Evolutionary conservation across 2,888 invertebrate species (phyloP), one percentile per base, ranked within the genome.

Genomic region (Parelbella ahira): DNA sequence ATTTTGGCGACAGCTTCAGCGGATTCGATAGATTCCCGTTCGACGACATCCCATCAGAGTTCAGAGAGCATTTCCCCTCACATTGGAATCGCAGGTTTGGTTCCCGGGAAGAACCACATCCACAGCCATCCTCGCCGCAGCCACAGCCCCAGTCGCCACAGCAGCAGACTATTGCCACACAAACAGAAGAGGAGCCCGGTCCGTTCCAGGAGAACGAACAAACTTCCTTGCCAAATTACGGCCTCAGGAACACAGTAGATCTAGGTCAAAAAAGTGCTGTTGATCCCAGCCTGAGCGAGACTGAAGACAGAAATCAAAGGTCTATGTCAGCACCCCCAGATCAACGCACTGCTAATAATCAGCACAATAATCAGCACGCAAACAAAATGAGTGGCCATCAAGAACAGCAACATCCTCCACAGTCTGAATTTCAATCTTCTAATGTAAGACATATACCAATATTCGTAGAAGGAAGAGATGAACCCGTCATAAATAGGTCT

Each of bases 401-500:
- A 44, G 71, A 64, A 36, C 71, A 62, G 54, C 56, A 55, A 29
- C 56, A 62, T 46, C 44, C 58, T 13, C 53, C 60, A 9, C 60
- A 58, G 21, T 63, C 60, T 19, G 69, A 62, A 50, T 42, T 42
- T 34, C 67, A 71, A 49, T 66, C 72, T 33, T 68, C 80, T 50
- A 91, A 90, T 56, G 92, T 95, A 30, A 89, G 96, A 48, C 93
- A 94, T 61, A 96, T 96, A 74, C 96, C 96, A 10, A 96, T 96
- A 50, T 93, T 94, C 63, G 94, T 96, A 0, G 96, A 97, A 75
- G 95, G 95, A 3, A 88, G 95, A 37, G 93, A 94, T 57, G 93
- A 93, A 61, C 94, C 95, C 0, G 90, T 95, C 7, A 87, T 93
- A 41, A 92, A 93, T 48, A 91, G 90, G 63, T 84, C 88, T 45